phyloP scores from a whole-genome alignment of 2,888 invertebrate genomes.

The Macaria liturata region DNA sequence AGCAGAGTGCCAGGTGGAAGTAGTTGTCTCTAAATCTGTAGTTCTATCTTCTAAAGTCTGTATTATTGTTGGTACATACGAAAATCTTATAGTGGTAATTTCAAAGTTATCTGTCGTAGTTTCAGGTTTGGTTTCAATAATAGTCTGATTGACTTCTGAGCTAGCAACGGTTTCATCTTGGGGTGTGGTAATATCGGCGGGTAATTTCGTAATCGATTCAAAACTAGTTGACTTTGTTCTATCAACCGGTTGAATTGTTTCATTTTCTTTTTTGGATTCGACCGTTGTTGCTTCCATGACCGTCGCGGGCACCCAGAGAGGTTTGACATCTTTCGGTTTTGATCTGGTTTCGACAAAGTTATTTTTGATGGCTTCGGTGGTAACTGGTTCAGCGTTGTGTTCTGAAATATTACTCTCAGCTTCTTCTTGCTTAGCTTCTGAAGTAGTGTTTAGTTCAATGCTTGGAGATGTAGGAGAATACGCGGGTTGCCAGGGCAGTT shows the following conservation, averaged over 20 bases:
- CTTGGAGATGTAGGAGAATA: constrained; percentile 41
- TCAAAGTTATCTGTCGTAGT: constrained; percentile 66
- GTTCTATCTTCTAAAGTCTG: constrained; percentile 42
- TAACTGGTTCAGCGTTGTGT: constrained; percentile 51
- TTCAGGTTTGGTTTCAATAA: constrained; percentile 43
- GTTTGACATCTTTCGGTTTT: constrained; percentile 43
- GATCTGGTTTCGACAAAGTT: constrained; percentile 39
- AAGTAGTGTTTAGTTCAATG: constrained; percentile 39
- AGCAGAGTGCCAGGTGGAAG: constrained; percentile 59
- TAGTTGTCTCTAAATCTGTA: constrained; percentile 41
- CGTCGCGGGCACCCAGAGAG: constrained; percentile 57
- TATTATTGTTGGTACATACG: constrained; percentile 65
- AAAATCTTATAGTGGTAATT: constrained; percentile 75
- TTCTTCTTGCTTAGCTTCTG: constrained; percentile 59
- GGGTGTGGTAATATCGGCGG: constrained; percentile 71
- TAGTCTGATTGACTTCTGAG: constrained; percentile 53
- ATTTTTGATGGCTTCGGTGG: constrained; percentile 43
- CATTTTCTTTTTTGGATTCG: constrained; percentile 44
- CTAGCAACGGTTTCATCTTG: constrained; percentile 59
- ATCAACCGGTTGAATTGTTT: constrained; percentile 61
- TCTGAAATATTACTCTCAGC: constrained; percentile 67
- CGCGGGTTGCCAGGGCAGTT: constrained; percentile 57
- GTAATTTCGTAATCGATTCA: constrained; percentile 79
- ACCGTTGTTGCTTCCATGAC: constrained; percentile 47
- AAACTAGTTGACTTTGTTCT: constrained; percentile 66